Evolutionary conservation across 2,888 invertebrate species (phyloP).

Genomic region (Temnothorax ravouxi): DNA sequence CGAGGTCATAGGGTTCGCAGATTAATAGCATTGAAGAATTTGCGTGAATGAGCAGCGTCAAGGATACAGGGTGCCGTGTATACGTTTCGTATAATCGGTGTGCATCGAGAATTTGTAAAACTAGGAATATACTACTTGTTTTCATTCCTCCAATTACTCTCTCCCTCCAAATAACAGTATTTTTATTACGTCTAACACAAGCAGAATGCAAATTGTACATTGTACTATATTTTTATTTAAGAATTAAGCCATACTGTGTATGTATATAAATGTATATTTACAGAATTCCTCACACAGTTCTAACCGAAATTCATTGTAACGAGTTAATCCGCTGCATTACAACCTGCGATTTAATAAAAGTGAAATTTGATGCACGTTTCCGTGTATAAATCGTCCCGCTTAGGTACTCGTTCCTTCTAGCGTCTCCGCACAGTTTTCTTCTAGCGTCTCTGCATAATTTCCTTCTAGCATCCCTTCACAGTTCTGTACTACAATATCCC

Average conservation of each 20-base stretch:
- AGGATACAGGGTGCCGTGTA: slow-evolving; percentile 65
- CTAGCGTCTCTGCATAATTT: neutral
- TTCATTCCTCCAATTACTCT: slow-evolving; percentile 32
- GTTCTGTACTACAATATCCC: slow-evolving; percentile 54
- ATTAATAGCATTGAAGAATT: slow-evolving; percentile 59
- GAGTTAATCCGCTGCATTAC: slow-evolving; percentile 68
- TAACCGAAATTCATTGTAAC: slow-evolving; percentile 66
- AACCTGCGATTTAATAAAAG: slow-evolving; percentile 75
- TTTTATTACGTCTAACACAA: slow-evolving; percentile 58
- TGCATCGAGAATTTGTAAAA: slow-evolving; percentile 15
- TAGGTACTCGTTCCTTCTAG: neutral
- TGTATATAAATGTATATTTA: slow-evolving; percentile 72
- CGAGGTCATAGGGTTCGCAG: slow-evolving; percentile 71
- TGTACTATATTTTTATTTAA: slow-evolving; percentile 79
- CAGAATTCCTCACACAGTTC: slow-evolving; percentile 59
- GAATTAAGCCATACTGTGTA: slow-evolving; percentile 76
- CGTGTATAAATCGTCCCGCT: neutral
- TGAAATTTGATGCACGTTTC: slow-evolving; percentile 58
- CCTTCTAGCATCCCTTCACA: neutral
- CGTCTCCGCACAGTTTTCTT: neutral
- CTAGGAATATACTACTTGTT: slow-evolving; percentile 12
- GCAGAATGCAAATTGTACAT: slow-evolving; percentile 74
- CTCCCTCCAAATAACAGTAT: slow-evolving; percentile 57
- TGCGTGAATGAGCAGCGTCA: slow-evolving; percentile 36
- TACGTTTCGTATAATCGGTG: slow-evolving; percentile 45